These are phyloP conservation scores for Dryobota labecula DNA, from an alignment of 2,888 invertebrate genomes.

Conservation along the genomic window DNA sequence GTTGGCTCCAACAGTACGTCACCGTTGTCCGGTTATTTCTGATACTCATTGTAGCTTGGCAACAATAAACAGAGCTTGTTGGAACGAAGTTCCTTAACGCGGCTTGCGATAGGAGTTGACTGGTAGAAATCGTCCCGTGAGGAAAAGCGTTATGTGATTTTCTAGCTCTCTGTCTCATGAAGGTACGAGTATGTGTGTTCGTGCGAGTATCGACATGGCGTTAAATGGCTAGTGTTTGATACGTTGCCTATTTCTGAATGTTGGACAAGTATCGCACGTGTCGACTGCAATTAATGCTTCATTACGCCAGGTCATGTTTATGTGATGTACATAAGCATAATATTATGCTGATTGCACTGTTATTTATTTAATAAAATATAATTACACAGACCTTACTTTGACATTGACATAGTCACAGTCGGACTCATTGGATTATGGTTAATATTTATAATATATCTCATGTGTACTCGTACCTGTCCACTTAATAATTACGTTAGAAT, in stretches of 20 bases:
- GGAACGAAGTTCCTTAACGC: too few species aligned
- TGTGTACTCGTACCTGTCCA: background rate
- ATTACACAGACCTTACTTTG: slow-evolving; percentile 37
- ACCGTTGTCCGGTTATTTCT: slow-evolving; percentile 83
- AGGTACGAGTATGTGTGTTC: background rate
- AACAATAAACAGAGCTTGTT: slow-evolving; percentile 75
- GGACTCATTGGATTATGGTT: background rate
- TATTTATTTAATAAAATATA: slow-evolving; percentile 29
- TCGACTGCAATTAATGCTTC: background rate
- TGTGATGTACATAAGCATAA: background rate
- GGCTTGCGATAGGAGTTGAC: too few species aligned
- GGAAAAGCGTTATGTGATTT: too few species aligned
- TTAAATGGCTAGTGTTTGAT: background rate
- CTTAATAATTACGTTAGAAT: background rate
- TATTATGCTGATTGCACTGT: slow-evolving; percentile 31
- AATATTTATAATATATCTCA: too few species aligned
- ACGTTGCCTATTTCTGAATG: slow-evolving; percentile 5
- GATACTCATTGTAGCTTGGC: slow-evolving; percentile 80
- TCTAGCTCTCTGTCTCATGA: too few species aligned
- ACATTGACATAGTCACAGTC: slow-evolving; percentile 34
- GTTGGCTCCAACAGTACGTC: slow-evolving; percentile 81
- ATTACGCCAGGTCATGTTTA: slow-evolving; percentile 43
- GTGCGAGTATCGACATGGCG: background rate
- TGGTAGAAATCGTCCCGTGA: too few species aligned
- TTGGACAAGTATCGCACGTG: background rate